Evolutionary conservation across 2,113 vertebrate genomes (phyloP).

Genomic region (Pedetes capensis): DNA sequence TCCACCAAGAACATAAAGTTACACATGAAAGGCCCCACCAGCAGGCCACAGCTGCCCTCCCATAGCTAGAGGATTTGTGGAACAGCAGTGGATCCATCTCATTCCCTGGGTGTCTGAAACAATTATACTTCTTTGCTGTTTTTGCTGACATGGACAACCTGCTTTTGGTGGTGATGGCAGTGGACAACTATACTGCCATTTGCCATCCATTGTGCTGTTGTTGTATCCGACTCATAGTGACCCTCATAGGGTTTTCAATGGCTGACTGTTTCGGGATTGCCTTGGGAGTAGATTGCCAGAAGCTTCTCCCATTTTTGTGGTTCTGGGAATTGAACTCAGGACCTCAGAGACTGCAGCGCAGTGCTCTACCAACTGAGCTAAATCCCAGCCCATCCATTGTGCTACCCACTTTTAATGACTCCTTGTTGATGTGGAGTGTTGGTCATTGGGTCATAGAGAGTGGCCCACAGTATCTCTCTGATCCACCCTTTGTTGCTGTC

Average conservation of each 20-base stretch:
- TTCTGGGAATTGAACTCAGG: too few species aligned
- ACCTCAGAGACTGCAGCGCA: too few species aligned
- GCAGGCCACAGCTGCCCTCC: too few species aligned
- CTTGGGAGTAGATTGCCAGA: too few species aligned
- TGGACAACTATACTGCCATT: constrained; percentile 26
- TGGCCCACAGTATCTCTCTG: constrained; percentile 13
- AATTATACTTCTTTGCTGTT: constrained; percentile 45
- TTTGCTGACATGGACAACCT: constrained; percentile 50
- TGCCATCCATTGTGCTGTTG: constrained; percentile 39
- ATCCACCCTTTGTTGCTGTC: neutral
- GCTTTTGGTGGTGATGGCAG: constrained; percentile 14
- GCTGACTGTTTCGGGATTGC: too few species aligned
- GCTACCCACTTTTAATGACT: constrained; percentile 4
- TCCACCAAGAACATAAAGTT: too few species aligned
- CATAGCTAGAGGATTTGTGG: neutral
- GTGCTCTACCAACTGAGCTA: too few species aligned
- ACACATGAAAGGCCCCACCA: too few species aligned
- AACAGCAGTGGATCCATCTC: neutral
- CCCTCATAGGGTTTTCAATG: too few species aligned
- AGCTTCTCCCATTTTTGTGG: too few species aligned
- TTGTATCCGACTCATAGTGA: too few species aligned
- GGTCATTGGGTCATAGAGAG: neutral
- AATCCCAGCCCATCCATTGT: constrained; percentile 40
- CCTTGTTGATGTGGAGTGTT: neutral
- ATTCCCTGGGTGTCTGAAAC: constrained; percentile 17